phyloP scores from a whole-genome alignment of 1,140 invertebrate species.

The Stegodyphus mimosarum region DNA sequence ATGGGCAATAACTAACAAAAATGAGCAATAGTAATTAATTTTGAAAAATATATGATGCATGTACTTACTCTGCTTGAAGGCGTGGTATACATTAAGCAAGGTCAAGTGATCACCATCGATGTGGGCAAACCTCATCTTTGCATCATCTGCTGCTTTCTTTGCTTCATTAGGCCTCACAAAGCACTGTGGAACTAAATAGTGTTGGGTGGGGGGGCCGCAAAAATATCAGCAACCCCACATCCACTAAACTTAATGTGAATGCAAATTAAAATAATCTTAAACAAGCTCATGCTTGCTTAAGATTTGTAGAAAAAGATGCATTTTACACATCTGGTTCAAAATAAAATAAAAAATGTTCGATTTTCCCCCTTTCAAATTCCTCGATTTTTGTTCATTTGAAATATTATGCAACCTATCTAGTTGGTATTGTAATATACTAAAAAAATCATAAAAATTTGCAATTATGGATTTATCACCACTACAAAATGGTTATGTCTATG shows the following conservation, averaged over 20 bases:
- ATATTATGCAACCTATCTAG: too few species aligned
- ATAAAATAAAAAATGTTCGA: too few species aligned
- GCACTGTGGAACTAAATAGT: conserved; percentile 92
- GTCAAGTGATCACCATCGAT: conserved; percentile 99
- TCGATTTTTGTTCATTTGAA: too few species aligned
- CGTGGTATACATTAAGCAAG: conserved; percentile 95
- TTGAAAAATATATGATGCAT: conserved; percentile 7
- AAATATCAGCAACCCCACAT: conserved; percentile 62
- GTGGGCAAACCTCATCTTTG: conserved; percentile 99
- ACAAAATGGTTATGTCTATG: too few species aligned
- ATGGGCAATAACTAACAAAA: background rate
- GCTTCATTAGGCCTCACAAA: conserved; percentile 98
- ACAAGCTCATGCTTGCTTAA: conserved; percentile 46
- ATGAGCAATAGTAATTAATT: background rate
- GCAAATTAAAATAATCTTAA: conserved; percentile 48
- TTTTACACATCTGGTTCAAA: too few species aligned
- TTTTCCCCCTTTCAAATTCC: too few species aligned
- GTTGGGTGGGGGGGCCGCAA: conserved; percentile 62
- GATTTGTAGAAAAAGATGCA: conserved; percentile 31
- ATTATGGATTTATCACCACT: too few species aligned
- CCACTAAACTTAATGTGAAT: conserved; percentile 62
- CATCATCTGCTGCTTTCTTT: conserved; percentile 98
- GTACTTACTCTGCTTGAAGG: conserved; percentile 98
- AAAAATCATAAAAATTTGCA: too few species aligned
- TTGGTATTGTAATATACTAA: too few species aligned